Evolutionary conservation across 2,113 vertebrate genomes (phyloP).

Genomic region (Helogale parvula): DNA sequence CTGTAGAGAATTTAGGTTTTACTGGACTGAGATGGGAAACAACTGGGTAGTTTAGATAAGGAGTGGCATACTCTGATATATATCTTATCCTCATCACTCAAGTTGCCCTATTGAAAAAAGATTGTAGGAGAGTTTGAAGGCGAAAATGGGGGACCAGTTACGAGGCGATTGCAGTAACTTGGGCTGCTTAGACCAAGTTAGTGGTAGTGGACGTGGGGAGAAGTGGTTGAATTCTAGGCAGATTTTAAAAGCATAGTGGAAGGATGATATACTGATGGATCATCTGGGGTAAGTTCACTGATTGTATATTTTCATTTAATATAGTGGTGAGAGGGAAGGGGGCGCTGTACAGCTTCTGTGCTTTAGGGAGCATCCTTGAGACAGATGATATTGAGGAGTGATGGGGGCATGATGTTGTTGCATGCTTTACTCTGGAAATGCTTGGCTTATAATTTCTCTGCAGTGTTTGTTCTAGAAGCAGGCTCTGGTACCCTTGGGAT

Average conservation of each 20-base stretch:
- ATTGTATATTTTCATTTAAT: not conserved
- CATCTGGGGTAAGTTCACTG: not conserved
- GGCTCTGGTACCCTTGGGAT: not conserved
- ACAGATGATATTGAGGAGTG: not conserved
- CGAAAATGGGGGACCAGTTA: not conserved
- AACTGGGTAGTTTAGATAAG: not conserved
- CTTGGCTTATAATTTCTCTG: not conserved
- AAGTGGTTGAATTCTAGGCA: not conserved
- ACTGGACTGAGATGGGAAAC: not conserved
- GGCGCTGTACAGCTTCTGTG: not conserved
- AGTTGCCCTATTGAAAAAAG: not conserved
- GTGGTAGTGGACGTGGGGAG: not conserved
- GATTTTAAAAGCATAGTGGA: not conserved
- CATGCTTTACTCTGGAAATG: not conserved
- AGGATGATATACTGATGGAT: not conserved
- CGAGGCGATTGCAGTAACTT: not conserved
- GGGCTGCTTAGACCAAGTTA: not conserved
- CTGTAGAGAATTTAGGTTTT: not conserved
- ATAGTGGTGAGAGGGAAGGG: not conserved
- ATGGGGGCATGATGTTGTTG: not conserved
- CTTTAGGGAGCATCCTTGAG: not conserved
- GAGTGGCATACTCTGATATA: not conserved
- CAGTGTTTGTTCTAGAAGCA: not conserved
- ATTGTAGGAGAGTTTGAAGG: not conserved
- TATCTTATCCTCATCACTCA: not conserved